phyloP scores from a whole-genome alignment of 2,113 vertebrate species.

The Anser brachyrhynchus region DNA sequence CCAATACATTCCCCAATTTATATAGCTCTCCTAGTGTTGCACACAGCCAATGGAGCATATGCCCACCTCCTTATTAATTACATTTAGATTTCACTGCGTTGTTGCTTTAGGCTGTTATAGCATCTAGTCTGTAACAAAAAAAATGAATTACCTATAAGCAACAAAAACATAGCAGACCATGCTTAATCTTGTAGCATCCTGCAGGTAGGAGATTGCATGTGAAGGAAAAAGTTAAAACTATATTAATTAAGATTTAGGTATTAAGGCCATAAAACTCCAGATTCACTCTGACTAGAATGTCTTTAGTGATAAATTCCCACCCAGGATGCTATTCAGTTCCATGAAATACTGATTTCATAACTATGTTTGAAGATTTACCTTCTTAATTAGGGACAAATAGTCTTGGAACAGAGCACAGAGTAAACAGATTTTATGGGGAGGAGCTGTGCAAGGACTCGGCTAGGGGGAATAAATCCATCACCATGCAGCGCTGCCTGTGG shows the following conservation, averaged over 20 bases:
- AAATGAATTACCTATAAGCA: background rate
- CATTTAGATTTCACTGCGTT: background rate
- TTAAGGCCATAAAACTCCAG: conserved; percentile 15
- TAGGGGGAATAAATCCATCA: conserved; percentile 13
- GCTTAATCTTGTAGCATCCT: background rate
- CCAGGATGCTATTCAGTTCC: background rate
- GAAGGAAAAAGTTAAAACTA: background rate
- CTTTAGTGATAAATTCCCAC: conserved; percentile 1
- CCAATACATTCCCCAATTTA: background rate
- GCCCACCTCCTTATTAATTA: background rate
- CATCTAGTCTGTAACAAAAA: background rate
- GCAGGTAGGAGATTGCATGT: background rate
- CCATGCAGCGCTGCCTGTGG: background rate
- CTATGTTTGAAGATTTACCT: conserved; percentile 36
- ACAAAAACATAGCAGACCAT: background rate
- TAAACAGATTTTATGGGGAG: background rate
- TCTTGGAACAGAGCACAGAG: background rate
- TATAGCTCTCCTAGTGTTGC: background rate
- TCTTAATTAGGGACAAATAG: conserved; percentile 37
- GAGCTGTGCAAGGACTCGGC: background rate
- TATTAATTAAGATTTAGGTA: conserved; percentile 36
- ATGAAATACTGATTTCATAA: conserved; percentile 42
- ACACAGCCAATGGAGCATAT: background rate
- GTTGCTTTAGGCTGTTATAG: background rate
- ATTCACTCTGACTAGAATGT: background rate